A percentile compares a stretch with the other conserved stretches of the same genome.
phyloP scores from a whole-genome alignment of 2,888 invertebrate species.

The Troides aeacus region DNA sequence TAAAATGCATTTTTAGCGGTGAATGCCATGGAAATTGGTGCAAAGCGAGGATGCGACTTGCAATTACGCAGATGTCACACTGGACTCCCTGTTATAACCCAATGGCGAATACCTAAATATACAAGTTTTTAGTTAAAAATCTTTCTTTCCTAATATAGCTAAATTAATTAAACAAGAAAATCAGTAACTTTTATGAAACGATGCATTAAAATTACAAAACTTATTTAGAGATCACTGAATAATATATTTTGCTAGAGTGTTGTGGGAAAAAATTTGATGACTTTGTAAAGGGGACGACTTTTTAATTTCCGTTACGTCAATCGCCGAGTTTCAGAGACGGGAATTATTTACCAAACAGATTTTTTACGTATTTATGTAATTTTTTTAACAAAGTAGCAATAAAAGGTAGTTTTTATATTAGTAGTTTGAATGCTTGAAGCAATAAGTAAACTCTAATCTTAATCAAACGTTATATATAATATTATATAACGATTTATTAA shows the following conservation, averaged over 20 bases:
- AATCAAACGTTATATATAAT: too few relatives aligned
- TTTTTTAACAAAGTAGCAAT: neutral
- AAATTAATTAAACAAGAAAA: too few relatives aligned
- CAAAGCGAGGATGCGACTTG: constrained; percentile 59
- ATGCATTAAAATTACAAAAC: neutral
- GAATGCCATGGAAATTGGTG: constrained; percentile 71
- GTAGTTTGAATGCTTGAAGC: too few relatives aligned
- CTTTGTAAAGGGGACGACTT: constrained; percentile 54
- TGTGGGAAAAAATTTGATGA: constrained; percentile 44
- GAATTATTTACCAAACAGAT: constrained; percentile 68
- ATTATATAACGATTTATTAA: neutral
- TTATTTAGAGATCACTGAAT: neutral
- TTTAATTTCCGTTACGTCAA: constrained; percentile 80
- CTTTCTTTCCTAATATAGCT: too few relatives aligned
- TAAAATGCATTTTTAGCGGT: constrained; percentile 70
- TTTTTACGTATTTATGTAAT: neutral
- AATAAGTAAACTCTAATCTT: too few relatives aligned
- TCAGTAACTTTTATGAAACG: too few relatives aligned
- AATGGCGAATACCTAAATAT: constrained; percentile 46
- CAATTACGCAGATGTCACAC: constrained; percentile 70
- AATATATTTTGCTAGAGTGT: constrained; percentile 26
- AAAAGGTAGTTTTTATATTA: too few relatives aligned
- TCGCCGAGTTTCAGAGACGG: constrained; percentile 73
- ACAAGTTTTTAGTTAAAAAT: constrained; percentile 41
- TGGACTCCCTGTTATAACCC: constrained; percentile 44